Evolutionary conservation across 2,113 vertebrate species (phyloP).

Genomic region (Channa maculata): DNA sequence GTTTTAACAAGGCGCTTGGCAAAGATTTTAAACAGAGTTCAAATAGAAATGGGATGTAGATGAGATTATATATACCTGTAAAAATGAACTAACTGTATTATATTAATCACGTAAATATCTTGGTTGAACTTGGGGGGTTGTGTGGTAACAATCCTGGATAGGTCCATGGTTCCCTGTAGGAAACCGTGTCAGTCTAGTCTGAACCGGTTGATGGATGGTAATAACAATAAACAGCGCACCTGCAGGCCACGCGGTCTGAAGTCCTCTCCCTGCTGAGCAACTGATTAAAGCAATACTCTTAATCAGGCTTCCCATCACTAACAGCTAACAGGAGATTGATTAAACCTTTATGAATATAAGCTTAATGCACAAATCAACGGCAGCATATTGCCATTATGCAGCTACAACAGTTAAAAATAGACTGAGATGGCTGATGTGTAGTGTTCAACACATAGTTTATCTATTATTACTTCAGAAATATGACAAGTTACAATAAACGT

Average conservation of each 20-base stretch:
- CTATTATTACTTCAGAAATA: too few species aligned
- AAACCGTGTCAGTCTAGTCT: constrained; percentile 61
- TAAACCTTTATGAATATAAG: not conserved
- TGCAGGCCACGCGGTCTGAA: constrained; percentile 37
- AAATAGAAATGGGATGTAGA: too few species aligned
- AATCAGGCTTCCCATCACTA: not conserved
- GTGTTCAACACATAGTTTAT: too few species aligned
- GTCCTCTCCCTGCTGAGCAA: not conserved
- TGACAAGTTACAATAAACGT: not conserved
- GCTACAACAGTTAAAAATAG: constrained; percentile 6
- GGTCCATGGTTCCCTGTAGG: too few species aligned
- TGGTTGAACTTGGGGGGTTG: too few species aligned
- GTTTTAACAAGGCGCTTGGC: too few species aligned
- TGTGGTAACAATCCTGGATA: too few species aligned
- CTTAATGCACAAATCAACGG: not conserved
- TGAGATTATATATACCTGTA: too few species aligned
- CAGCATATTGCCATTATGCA: not conserved
- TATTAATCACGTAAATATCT: too few species aligned
- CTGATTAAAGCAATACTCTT: not conserved
- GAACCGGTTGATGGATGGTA: constrained; percentile 67
- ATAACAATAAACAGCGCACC: constrained; percentile 33
- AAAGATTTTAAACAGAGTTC: too few species aligned
- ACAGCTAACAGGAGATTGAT: not conserved
- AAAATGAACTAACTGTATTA: too few species aligned
- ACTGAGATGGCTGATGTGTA: not conserved